Evolutionary conservation across 2,888 invertebrate species (phyloP), one percentile per base, ranked within the genome.

Genomic region (Homarus gammarus): DNA sequence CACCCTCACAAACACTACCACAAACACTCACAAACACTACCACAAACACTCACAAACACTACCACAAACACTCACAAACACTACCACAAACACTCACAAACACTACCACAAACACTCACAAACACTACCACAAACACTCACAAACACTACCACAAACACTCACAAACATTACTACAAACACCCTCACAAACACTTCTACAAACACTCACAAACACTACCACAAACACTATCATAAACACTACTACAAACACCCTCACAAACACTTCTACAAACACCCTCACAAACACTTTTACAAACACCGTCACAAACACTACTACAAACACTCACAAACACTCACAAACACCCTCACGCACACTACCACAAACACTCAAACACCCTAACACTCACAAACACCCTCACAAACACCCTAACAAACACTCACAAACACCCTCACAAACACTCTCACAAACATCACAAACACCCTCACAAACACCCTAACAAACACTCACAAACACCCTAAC

Each of bases 31-130:
- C n/a, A n/a, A n/a, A 51, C 18, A 51, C 51, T 22, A 2, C 51
- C 12, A 73, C 38, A 10, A 36, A 73, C 73, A 73, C 73, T 18
- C 40, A 73, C 73, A 38, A 18, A 75, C 75, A 40, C 15, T n/a
- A n/a, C n/a, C n/a, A n/a, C n/a, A n/a, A n/a, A n/a, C n/a, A n/a
- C n/a, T 12, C 73, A 75, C 38, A 40, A 44, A 44, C 44, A 44
- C 44, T 12, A 44, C 44, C 8, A 2, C 56, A 56, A 18, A 18
- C 22, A 44, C 22, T 56, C 56, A 2, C 22, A 56, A 18, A 18
- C 56, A 56, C 10, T 18, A n/a, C n/a, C 36, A 36, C 15, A 36
- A 73, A 22, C 36, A 33, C 6, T 1, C 40, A 44, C 75, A 56
- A 6, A 22, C 10, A 1, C 18, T 36, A 40, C 36, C 36, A 33